Conservation (phyloP, 2,113 vertebrate species). For the Gasterosteus nipponicus region DNA sequence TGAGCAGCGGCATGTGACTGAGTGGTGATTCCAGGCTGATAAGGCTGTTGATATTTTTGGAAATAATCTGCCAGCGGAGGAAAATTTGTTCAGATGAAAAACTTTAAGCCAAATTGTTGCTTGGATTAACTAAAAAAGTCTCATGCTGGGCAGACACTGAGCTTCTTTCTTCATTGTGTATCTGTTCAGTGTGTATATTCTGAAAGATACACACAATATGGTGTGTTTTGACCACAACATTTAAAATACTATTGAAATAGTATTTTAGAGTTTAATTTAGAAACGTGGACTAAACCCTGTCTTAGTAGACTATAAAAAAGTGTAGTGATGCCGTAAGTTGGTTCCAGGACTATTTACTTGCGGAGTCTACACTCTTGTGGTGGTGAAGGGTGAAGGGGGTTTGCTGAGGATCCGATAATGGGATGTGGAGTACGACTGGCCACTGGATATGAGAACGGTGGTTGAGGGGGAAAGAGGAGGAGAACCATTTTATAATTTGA, state of each 20-base stretch:
- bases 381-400: neutral
- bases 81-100: neutral
- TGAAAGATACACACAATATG: neutral
- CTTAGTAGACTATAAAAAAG: neutral
- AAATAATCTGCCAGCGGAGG: neutral
- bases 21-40: constrained; percentile 11
- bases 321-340: too few species aligned
- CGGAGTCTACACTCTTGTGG: neutral
- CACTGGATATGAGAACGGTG: neutral
- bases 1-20: constrained; percentile 5
- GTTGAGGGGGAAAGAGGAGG: neutral
- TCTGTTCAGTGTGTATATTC: too few species aligned
- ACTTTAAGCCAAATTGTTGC: neutral
- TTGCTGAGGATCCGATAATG: neutral
- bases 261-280: too few species aligned
- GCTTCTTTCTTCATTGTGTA: neutral
- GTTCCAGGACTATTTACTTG: too few species aligned
- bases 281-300: neutral
- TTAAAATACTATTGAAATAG: neutral
- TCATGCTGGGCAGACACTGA: neutral
- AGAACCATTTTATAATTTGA: neutral
- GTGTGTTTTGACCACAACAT: neutral
- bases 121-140: neutral
- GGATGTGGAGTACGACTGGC: neutral
- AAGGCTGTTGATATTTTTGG: constrained; percentile 20